phyloP scores from a whole-genome alignment of 2,888 invertebrate species.

The Psylliodes chrysocephalus region DNA sequence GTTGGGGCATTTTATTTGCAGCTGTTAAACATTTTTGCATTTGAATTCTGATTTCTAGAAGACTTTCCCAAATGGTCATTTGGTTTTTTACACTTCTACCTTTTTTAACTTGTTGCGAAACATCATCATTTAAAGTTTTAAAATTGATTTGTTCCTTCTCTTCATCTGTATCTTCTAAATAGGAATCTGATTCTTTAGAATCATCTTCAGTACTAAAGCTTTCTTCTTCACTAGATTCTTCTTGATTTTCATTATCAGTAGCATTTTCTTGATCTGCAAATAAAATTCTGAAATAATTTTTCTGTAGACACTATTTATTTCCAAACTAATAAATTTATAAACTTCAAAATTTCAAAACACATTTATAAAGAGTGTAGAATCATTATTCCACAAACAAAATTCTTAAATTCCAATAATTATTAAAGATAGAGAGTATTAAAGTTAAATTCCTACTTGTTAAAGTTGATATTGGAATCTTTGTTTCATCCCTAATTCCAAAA shows the following conservation, averaged over 20 bases:
- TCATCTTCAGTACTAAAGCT: slow-evolving; percentile 40
- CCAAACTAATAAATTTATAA: too few species aligned
- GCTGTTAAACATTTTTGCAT: slow-evolving; percentile 82
- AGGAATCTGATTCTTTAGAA: slow-evolving; percentile 62
- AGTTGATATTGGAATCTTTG: too few species aligned
- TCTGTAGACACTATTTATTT: too few species aligned
- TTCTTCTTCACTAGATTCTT: slow-evolving; percentile 51
- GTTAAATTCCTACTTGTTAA: too few species aligned
- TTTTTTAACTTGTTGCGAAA: slow-evolving; percentile 71
- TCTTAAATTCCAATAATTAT: too few species aligned
- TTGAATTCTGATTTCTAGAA: slow-evolving; percentile 88
- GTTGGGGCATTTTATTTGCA: slow-evolving; percentile 83
- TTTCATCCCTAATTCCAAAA: too few species aligned
- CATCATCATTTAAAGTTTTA: slow-evolving; percentile 70
- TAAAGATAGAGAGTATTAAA: too few species aligned
- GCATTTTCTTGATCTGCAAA: neutral
- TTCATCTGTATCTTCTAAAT: slow-evolving; percentile 37
- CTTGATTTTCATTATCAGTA: slow-evolving; percentile 50
- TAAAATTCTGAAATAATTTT: neutral
- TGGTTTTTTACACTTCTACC: slow-evolving; percentile 77
- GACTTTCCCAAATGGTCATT: slow-evolving; percentile 82
- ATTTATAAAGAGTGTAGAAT: too few species aligned
- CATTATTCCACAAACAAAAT: too few species aligned
- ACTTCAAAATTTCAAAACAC: too few species aligned
- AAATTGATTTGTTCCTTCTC: slow-evolving; percentile 57